Base-by-base conservation (phyloP, 2,797 vertebrate genomes). In the Lacerta viridis region DNA sequence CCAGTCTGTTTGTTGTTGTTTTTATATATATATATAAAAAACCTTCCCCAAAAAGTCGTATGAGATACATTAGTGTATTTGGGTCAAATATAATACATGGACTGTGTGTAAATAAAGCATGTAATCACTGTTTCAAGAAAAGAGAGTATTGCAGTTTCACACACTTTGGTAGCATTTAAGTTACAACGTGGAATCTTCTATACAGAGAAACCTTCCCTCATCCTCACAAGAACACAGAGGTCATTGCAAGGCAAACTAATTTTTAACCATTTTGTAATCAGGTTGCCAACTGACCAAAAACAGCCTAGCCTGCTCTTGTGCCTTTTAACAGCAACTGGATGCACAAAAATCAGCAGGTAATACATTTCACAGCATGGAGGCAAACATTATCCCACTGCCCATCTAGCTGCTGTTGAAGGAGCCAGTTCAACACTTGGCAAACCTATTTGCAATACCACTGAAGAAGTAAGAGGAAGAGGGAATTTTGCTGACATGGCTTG, bases 21-120 rank as follows among this genome's bases (percentile, higher is more conserved):
- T 33, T 8, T 55, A 74, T 84, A 76, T 7, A 90, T 11, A 0
- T 0, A 90, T 11, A 0, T 0, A 87, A 71, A 89, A 77, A 55
- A 25, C 20, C 77, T 92, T 89, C 72, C 93, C 85, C 13, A 87
- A 93, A 79, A 88, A 89, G 91, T 89, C 36, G 72, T 23, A 91
- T 50, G 92, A 91, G 41, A 71, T 33, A 77, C 10, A 2, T 80
- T 87, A 94, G 89, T 87, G 1, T 88, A 95, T 95, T 93, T 96
- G 93, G 50, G 93, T 95, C 92, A 94, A 94, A 95, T 33, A 91
- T 87, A 89, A 93, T 86, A 92, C 43, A 92, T n/a, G 85, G 92
- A 88, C 81, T 94, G 91, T 90, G 25, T 91, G 85, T 86, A 93
- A 94, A 87, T 91, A 92, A 91, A 93, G 85, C 84, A 92, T 88